Conservation (phyloP, 2,888 invertebrate species). For the Eueremaeus valkanovi region DNA sequence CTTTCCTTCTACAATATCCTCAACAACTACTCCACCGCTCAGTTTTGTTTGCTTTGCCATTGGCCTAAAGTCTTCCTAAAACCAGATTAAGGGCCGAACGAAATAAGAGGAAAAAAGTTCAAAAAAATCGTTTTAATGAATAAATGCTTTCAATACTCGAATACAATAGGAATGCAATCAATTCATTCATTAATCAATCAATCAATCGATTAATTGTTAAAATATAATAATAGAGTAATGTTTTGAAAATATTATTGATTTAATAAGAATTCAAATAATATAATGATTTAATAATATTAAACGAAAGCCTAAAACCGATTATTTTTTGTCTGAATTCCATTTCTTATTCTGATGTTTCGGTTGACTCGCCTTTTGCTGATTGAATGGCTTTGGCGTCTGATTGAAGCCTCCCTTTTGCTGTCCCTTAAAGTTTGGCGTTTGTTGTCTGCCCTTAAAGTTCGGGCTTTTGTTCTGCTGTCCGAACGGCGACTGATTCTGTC, state of each 20-base stretch:
- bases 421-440: neutral
- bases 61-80: neutral
- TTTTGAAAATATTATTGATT: too few relatives aligned
- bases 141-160: neutral
- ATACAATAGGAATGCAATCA: neutral
- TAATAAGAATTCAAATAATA: neutral
- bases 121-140: neutral
- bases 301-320: neutral
- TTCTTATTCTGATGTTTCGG: neutral
- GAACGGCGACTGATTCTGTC: too few relatives aligned
- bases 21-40: constrained; percentile 72
- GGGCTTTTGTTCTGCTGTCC: neutral
- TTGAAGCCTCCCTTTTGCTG: constrained; percentile 9
- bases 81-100: neutral
- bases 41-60: constrained; percentile 46
- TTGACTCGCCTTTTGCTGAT: neutral
- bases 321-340: constrained; percentile 18
- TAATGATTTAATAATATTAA: neutral
- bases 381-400: neutral
- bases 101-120: constrained; percentile 2
- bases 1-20: constrained; percentile 73
- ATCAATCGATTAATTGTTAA: too few relatives aligned
- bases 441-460: neutral
- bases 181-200: too few relatives aligned
- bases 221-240: neutral